Percentiles rank a stretch among this genome's conserved stretches.
phyloP scores from a whole-genome alignment of 2,797 vertebrate genomes.

The Eutrigla gurnardus region DNA sequence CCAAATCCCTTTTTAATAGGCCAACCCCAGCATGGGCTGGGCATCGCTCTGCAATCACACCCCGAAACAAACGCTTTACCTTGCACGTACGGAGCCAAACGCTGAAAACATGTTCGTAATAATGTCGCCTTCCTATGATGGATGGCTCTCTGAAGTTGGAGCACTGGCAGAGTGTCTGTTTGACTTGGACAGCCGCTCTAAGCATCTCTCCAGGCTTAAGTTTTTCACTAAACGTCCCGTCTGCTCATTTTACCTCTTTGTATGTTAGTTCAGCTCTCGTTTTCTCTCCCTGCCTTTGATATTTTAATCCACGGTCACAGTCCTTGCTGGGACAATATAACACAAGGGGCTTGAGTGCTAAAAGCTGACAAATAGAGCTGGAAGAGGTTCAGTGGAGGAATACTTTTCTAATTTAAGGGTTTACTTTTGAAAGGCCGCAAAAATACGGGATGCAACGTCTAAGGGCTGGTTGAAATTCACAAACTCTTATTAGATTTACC shows the following conservation, averaged over 20 bases:
- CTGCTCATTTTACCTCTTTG: constrained; percentile 55
- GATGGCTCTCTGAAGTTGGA: constrained; percentile 59
- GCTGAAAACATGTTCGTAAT: constrained; percentile 65
- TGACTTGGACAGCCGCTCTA: constrained; percentile 69
- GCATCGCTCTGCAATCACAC: constrained; percentile 41
- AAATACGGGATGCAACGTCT: constrained; percentile 3
- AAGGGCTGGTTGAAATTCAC: constrained; percentile 9
- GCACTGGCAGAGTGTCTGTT: constrained; percentile 75
- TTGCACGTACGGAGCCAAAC: constrained; percentile 54
- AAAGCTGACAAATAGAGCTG: constrained; percentile 51
- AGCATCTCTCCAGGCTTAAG: constrained; percentile 70
- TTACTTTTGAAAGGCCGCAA: constrained; percentile 6
- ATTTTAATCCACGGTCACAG: constrained; percentile 50
- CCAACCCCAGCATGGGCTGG: constrained; percentile 17
- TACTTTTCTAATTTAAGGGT: constrained; percentile 29
- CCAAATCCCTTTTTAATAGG: constrained; percentile 29
- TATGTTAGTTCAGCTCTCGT: constrained; percentile 59
- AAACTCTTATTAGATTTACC: constrained; percentile 4
- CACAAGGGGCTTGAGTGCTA: constrained; percentile 29
- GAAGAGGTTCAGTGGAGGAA: constrained; percentile 15
- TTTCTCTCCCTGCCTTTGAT: constrained; percentile 55
- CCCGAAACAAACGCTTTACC: constrained; percentile 26
- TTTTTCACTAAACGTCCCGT: constrained; percentile 44
- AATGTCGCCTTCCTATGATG: constrained; percentile 64
- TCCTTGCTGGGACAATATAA: constrained; percentile 46